These are phyloP conservation scores for Clupea harengus DNA, from an alignment of 2,113 vertebrate species.

Conservation along the genomic window DNA sequence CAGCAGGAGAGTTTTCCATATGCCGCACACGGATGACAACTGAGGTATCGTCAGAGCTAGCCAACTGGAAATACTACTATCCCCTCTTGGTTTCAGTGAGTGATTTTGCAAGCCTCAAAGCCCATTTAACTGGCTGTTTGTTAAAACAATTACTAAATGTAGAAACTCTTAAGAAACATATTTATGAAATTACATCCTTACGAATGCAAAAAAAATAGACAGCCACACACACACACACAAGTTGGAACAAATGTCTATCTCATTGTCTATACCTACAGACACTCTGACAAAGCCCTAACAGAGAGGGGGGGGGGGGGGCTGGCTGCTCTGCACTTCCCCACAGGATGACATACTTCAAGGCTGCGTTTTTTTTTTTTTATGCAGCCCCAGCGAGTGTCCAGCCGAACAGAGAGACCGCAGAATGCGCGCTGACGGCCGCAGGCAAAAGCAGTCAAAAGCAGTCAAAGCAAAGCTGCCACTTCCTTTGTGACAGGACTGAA, in stretches of 20 bases:
- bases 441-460: slow-evolving; percentile 34
- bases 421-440: slow-evolving; percentile 41
- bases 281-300: background rate
- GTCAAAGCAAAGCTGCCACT: slow-evolving; percentile 38
- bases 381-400: background rate
- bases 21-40: background rate
- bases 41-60: background rate
- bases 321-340: background rate
- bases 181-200: background rate
- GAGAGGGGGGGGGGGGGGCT: background rate
- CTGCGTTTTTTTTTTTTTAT: background rate
- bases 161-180: background rate
- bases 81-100: background rate
- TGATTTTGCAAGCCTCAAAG: background rate
- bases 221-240: too few species aligned
- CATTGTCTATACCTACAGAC: background rate
- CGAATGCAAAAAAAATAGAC: too few species aligned
- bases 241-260: too few species aligned
- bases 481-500: slow-evolving; percentile 41
- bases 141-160: background rate
- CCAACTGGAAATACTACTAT: too few species aligned
- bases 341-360: background rate
- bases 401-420: slow-evolving; percentile 17
- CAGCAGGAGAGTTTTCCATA: background rate
- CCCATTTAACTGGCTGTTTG: background rate